A percentile compares a stretch with the other conserved stretches of the same genome.
Conservation (phyloP, 1,140 invertebrate genomes). For the Anagrus nilaparvatae region DNA sequence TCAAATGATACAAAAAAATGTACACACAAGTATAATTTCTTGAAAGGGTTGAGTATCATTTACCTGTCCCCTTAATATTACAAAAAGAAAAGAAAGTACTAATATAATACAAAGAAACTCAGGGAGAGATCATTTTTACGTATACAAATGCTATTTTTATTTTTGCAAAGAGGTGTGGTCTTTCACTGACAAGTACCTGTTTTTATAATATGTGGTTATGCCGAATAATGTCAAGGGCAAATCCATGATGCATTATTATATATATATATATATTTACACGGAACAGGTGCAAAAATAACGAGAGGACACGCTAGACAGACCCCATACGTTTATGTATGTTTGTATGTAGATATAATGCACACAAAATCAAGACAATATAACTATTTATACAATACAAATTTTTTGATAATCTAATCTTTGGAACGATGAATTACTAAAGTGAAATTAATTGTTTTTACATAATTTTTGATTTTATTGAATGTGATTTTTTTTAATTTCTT, state of each 20-base stretch:
- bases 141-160: conserved; percentile 8
- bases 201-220: conserved; percentile 27
- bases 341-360: no score
- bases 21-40: no score
- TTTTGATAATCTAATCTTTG: not conserved
- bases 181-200: conserved; percentile 21
- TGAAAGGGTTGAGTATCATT: conserved; percentile 6
- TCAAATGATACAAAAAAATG: no score
- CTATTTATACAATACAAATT: conserved; percentile 9
- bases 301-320: no score
- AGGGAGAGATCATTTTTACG: conserved; percentile 15
- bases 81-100: conserved; percentile 5
- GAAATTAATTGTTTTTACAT: no score
- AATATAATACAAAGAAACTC: conserved; percentile 16
- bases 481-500: no score
- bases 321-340: no score
- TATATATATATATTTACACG: conserved; percentile 3
- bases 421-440: no score
- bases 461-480: no score
- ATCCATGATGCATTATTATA: conserved; percentile 22
- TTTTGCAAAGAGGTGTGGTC: conserved; percentile 27
- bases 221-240: conserved; percentile 39
- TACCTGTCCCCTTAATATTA: conserved; percentile 1
- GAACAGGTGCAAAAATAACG: not conserved
- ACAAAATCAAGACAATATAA: no score